Evolutionary conservation across 2,797 vertebrate species (phyloP), one percentile per base, ranked within the genome.

Genomic region (Enteromius argenteus): DNA sequence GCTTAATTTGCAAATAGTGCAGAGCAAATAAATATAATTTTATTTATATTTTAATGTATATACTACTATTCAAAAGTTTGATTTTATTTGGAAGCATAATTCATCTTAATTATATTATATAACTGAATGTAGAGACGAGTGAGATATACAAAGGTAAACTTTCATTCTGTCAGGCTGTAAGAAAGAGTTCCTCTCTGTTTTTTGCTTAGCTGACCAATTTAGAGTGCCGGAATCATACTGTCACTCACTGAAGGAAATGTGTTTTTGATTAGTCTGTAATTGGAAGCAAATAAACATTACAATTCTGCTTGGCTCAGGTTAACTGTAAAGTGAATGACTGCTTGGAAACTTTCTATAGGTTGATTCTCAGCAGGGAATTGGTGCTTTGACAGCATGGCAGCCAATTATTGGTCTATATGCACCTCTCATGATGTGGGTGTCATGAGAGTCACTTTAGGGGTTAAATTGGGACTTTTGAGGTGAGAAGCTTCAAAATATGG

Each of bases 371-470:
- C 35, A 49, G 74, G 79, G 37, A 73, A 53, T 62, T 51, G 62
- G 42, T 51, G 44, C 77, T 35, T 64, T 67, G 42, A 79, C 77
- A 79, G 42, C 21, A 67, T 66, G 60, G 56, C 42, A 67, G 42
- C 32, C 58, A 10, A 72, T 83, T 86, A 80, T 84, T 81, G 82
- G 79, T 84, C 78, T 39, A 75, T 58, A 81, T 53, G 46, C 77
- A 68, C 58, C 78, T 79, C 19, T 64, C 17, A 17, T 49, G 27
- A 42, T 62, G 23, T 79, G 77, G 30, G 32, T 75, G 73, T n/a
- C 73, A 37, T 4, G 14, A 66, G 27, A 66, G 21, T 51, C 62
- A 35, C 60, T 35, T 30, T 67, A 79, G 62, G 42, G 60, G 62
- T 79, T 51, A 17, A 37, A 51, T 35, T 56, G 13, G 11, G 35